Evolutionary conservation across 1,140 invertebrate species (phyloP), one percentile per base, ranked within the genome.

Genomic region (Drosophila pectinifera): DNA sequence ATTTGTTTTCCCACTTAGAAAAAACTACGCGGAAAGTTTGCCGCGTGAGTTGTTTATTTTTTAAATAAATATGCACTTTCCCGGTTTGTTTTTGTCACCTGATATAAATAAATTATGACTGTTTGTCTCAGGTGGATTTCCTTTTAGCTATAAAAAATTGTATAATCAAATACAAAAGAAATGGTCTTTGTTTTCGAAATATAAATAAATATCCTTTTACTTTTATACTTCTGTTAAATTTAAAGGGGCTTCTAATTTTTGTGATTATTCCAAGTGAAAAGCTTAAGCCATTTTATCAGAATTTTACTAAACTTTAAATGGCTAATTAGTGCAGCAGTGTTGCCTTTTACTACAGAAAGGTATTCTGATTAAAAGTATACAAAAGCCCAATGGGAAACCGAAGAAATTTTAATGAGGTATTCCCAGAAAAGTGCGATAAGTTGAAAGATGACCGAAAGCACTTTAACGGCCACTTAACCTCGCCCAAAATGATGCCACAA

Each of bases 381-480:
- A 64, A 42, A 64, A 48, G 5, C 14, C 31, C 26, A 48, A 20
- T 39, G 67, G 41, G 41, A 73, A 61, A 73, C 4, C 36, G 54
- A 43, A 61, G 55, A 43, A 73, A 82, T 82, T 58, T 73, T 57
- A 58, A 75, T 80, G 28, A 62, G 75, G 45, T 58, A 36, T 72
- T 70, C 70, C 36, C 39, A 55, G 76, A 48, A 80, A 48, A 42
- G 20, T 26, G 64, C 31, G 34, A 56, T 39, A 63, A 49, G 59
- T 41, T 45, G 43, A 67, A 62, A 62, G 56, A 41, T 39, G 31
- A 65, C 51, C 65, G 28, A 46, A 28, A 58, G 67, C 67, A 57
- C 69, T 78, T 67, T 51, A 62, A 72, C 57, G 65, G 61, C 62
- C 76, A 84, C 73, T 80, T 84, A 73, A 80, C 68, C 61, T 80